Conservation (phyloP, 1,140 invertebrate genomes). For the Portunus trituberculatus region DNA sequence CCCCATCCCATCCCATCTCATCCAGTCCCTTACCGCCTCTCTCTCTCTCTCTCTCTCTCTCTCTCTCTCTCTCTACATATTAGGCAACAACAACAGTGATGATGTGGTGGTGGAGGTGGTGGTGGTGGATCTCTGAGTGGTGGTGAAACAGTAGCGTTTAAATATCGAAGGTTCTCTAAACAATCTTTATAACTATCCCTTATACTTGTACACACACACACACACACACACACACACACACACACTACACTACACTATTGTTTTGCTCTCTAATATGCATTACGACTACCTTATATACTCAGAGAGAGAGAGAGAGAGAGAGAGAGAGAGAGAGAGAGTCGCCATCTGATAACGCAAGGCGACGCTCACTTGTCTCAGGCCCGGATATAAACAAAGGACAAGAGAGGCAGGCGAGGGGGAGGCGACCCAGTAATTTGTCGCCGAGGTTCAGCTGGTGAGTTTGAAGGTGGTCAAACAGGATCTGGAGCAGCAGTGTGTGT, state of each 20-base stretch:
- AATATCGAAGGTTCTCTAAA: too few species aligned
- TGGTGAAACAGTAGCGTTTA: too few species aligned
- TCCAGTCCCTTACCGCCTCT: background rate
- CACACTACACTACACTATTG: too few species aligned
- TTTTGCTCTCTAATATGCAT: too few species aligned
- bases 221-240: too few species aligned
- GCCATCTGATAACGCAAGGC: constrained; percentile 1
- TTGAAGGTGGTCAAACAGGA: constrained; percentile 6
- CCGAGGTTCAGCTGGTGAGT: background rate
- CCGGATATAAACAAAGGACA: background rate
- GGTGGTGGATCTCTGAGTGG: background rate
- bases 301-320: constrained; percentile 45
- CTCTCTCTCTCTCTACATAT: background rate
- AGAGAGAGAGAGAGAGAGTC: constrained; percentile 38
- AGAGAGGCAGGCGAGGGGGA: background rate
- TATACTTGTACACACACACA: too few species aligned
- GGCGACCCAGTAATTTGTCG: background rate
- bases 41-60: background rate
- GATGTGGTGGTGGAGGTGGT: background rate
- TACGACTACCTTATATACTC: too few species aligned
- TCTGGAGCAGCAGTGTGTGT: background rate
- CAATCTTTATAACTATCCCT: too few species aligned
- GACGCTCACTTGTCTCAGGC: background rate
- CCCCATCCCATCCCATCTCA: background rate
- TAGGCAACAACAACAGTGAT: too few species aligned